Evolutionary conservation across 2,797 vertebrate species (phyloP), one percentile per base, ranked within the genome.

Genomic region (Lateolabrax maculatus): DNA sequence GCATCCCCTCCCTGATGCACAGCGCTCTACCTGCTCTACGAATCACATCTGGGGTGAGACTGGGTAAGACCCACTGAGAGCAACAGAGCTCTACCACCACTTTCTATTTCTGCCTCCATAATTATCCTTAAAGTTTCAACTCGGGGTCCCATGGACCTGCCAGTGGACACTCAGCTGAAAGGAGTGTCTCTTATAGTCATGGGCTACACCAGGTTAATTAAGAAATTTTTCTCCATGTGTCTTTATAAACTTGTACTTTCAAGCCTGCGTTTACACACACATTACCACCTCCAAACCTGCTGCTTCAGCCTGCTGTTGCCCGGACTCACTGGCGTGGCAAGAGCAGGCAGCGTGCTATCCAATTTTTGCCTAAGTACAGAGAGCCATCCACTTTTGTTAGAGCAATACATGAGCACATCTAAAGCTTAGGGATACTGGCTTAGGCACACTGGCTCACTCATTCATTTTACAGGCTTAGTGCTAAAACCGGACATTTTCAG

Each of bases 381-480:
- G 75, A 89, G 78, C 80, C 80, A 84, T 92, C 86, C 76, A 90
- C 84, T 90, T 90, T 84, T 91, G 87, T 89, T 90, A 87, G 83
- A 84, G 85, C 87, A 92, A 93, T 90, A 89, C 89, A 91, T 71
- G 83, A 89, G 87, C 82, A 89, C 84, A 91, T 91, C 87, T 88
- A 89, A 85, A 86, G 91, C 91, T 92, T 89, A 85, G 83, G 82
- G 90, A 89, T 72, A 85, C 87, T 90, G 85, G 88, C 89, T 92
- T 85, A 93, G 80, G 80, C 83, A 83, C 52, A 86, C 80, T 82
- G 81, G 74, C 90, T 91, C 83, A 84, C 84, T 87, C 88, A 90
- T 91, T 92, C 84, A 91, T 90, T 93, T 90, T 84, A 87, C 80
- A 90, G 75, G 90, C 90, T 93, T 92, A 91, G 84, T 76, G 88